A percentile compares a stretch with the other conserved stretches of the same genome.
Evolutionary conservation across 2,888 invertebrate species (phyloP).

Genomic region (Melieria picta): DNA sequence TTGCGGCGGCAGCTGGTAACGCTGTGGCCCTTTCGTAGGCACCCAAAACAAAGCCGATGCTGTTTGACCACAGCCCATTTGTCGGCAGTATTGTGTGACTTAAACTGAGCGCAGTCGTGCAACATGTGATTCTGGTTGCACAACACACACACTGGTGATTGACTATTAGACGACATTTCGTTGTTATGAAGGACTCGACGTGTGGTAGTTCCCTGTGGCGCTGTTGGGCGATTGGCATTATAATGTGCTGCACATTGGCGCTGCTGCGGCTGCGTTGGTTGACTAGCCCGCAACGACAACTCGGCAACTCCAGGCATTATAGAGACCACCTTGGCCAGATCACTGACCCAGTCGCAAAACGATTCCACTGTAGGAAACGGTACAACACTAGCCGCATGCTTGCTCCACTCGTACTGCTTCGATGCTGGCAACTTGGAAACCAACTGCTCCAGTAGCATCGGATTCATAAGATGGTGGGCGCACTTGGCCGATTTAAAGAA

Average conservation of each 20-base stretch:
- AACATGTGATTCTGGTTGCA: conserved; percentile 9
- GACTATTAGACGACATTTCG: conserved; percentile 5
- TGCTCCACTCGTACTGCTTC: conserved; percentile 6
- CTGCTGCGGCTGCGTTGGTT: conserved; percentile 5
- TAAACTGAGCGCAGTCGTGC: background rate
- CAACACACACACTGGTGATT: conserved; percentile 1
- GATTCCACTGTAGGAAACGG: conserved; percentile 16
- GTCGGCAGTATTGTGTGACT: background rate
- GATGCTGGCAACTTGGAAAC: conserved; percentile 8
- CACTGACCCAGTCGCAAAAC: background rate
- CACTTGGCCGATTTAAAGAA: conserved; percentile 10
- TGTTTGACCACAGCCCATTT: conserved; percentile 1
- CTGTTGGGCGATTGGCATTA: background rate
- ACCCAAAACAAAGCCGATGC: conserved; percentile 4
- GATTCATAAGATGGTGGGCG: conserved; percentile 27
- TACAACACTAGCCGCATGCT: conserved; percentile 4
- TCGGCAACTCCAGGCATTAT: conserved; percentile 1
- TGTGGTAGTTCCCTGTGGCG: background rate
- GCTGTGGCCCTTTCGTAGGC: conserved; percentile 10
- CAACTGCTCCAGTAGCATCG: conserved; percentile 12
- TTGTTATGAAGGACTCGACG: conserved; percentile 11
- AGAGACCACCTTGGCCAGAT: conserved; percentile 9
- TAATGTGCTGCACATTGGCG: background rate
- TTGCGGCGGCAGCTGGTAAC: no score
- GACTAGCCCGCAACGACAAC: background rate